Evolutionary conservation across 2,113 vertebrate species (phyloP), one percentile per base, ranked within the genome.

Genomic region (Amblyornis subalaris): DNA sequence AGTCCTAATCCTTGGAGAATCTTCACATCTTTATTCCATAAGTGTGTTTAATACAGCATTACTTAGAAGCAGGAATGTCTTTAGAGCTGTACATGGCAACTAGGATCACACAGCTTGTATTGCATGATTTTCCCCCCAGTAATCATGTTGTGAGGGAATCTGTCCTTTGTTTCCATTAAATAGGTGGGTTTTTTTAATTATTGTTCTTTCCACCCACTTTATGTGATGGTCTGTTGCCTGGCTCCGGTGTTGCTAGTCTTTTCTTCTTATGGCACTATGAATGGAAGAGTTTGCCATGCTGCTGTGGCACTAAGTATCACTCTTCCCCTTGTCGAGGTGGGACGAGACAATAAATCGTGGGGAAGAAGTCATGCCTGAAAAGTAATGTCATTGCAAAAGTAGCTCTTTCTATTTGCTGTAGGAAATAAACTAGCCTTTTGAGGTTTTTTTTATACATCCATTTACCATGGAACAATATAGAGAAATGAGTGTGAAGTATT

Each of bases 301-400:
- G 22, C 40, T 72, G 0, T 62, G 26, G n/a, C 36, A 90, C 5
- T 48, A 55, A 24, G 25, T 23, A 23, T 31, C 8, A 15, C 22
- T 74, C 69, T 38, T 20, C 5, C 18, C 7, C 7, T 45, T 75
- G 29, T 13, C 0, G 2, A 44, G 29, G 29, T 85, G 71, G 66
- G 65, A 71, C 24, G 33, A 78, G 38, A 35, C 1, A 4, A 5
- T 57, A 44, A 65, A 25, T 45, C 0, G 0, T 8, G 57, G 20
- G 22, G 28, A 90, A 45, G 48, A 92, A 53, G 25, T 72, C n/a
- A 19, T 76, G 13, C 11, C 33, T 82, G 50, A 50, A 51, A 51
- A 88, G 24, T 71, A 85, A 38, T 60, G 35, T 24, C 16, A 25
- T 44, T 90, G 28, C 36, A 36, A 17, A 86, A 79, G 10, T n/a